Percentiles rank a stretch among this genome's conserved stretches.
Conservation (phyloP, 92 coral and sea anemone genomes). For the Siderastrea radians region DNA sequence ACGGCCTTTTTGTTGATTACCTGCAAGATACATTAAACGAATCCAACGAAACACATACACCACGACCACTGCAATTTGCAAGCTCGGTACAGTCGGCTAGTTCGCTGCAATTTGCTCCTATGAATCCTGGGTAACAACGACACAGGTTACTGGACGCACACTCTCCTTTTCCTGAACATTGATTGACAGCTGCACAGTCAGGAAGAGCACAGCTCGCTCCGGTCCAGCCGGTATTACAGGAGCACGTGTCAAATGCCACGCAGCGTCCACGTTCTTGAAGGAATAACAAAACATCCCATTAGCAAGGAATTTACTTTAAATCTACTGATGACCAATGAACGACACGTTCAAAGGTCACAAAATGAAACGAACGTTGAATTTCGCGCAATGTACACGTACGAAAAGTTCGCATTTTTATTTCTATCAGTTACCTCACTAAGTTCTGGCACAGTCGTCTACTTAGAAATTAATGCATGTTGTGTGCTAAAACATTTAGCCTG, state of each 20-base stretch:
- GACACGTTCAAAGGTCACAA: too few relatives aligned
- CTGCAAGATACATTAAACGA: slow-evolving; percentile 13
- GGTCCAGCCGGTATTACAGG: slow-evolving; percentile 57
- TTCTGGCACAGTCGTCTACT: too few relatives aligned
- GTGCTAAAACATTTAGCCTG: too few relatives aligned
- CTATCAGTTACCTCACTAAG: too few relatives aligned
- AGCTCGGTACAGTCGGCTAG: slow-evolving; percentile 50
- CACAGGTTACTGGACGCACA: slow-evolving; percentile 69
- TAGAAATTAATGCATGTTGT: too few relatives aligned
- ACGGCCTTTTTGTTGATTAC: not conserved
- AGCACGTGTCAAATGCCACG: slow-evolving; percentile 41
- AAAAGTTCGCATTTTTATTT: too few relatives aligned
- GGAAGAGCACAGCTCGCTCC: slow-evolving; percentile 66
- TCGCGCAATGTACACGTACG: too few relatives aligned
- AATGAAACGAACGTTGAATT: not conserved
- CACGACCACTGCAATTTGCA: slow-evolving; percentile 65
- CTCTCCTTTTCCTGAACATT: slow-evolving; percentile 64
- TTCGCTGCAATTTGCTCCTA: slow-evolving; percentile 52
- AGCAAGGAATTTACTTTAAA: not conserved
- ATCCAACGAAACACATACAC: slow-evolving; percentile 27
- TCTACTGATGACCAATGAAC: too few relatives aligned
- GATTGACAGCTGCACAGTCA: slow-evolving; percentile 49
- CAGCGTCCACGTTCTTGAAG: slow-evolving; percentile 54
- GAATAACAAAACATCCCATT: not conserved
- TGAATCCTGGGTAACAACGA: slow-evolving; percentile 54